Evolutionary conservation across 2,113 vertebrate genomes (phyloP), one percentile per base, ranked within the genome.

Genomic region (Danio rerio): DNA sequence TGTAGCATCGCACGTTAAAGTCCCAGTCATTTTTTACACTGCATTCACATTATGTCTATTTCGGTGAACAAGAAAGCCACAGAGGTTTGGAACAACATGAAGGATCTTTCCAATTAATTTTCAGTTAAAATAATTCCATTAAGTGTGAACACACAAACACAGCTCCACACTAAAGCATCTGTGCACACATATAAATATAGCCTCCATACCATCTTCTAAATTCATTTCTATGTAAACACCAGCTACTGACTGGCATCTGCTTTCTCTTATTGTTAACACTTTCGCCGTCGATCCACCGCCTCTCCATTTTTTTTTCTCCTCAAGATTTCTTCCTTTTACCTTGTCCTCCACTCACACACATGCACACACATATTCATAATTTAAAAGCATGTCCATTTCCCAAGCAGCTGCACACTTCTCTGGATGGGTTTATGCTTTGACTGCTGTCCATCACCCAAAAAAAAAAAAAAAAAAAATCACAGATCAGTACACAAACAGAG

Each of bases 381-480:
- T 82, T 61, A 82, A 66, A 53, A 82, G 61, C 81, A 76, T 76
- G 81, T 82, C 71, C 76, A 53, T 78, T 76, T 73, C 18, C 58
- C 40, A 40, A 45, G 59, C 71, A 58, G 50, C 59, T 70, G 18
- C 45, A 73, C 13, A 31, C 20, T 45, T 61, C 56, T 47, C 53
- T 21, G 13, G 13, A 49, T 2, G 5, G 68, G 42, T 66, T 72
- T 72, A 81, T 20, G 20, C 6, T 12, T 16, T 76, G 72, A 76
- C 73, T 78, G 59, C 59, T 58, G 71, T 66, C 42, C 18, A n/a
- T 82, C 71, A 82, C 61, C 31, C 1, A 31, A 31, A 31, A 31
- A 31, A 31, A 31, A 31, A 31, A 31, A 31, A 31, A 31, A 31
- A 31, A 68, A 56, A 68, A 49, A 82, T 75, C 62, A 82, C 50